These are phyloP conservation scores for Ecdyonurus torrentis DNA, from an alignment of 2,888 invertebrate genomes.

Conservation along the genomic window DNA sequence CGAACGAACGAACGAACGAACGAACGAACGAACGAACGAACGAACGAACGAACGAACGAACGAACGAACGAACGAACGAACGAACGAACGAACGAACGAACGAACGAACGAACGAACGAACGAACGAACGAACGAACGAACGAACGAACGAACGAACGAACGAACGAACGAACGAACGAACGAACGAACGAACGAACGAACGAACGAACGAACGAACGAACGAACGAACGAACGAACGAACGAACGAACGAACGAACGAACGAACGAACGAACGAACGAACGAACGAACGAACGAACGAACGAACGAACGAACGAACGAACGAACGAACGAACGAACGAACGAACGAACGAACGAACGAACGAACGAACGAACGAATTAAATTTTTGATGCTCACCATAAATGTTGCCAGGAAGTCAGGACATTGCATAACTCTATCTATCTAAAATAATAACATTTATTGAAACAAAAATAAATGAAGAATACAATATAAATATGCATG, in stretches of 20 bases:
- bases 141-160: neutral
- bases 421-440: too few species aligned
- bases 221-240: neutral
- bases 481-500: too few species aligned
- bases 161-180: neutral
- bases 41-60: neutral
- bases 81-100: neutral
- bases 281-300: neutral
- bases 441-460: too few species aligned
- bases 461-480: too few species aligned
- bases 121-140: neutral
- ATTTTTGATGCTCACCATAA: too few species aligned
- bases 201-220: neutral
- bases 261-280: neutral
- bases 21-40: neutral
- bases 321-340: neutral
- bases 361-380: neutral
- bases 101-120: neutral
- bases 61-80: neutral
- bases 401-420: too few species aligned
- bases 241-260: neutral
- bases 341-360: neutral
- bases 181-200: neutral
- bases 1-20: neutral
- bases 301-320: neutral